phyloP scores from a whole-genome alignment of 2,797 vertebrate species.

The Macropodus opercularis region DNA sequence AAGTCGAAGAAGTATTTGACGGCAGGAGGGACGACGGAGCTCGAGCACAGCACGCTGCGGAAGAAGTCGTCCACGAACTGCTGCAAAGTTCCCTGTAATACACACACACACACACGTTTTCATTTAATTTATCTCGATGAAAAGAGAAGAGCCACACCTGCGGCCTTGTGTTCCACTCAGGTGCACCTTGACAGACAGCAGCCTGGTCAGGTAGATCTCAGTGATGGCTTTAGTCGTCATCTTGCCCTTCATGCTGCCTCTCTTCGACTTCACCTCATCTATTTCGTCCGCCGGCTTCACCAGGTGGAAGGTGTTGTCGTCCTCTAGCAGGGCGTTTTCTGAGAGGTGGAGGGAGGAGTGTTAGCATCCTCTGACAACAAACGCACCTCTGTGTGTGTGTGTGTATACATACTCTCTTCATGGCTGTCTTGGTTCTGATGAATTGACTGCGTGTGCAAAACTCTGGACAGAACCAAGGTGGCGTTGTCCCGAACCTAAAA shows the following conservation, averaged over 20 bases:
- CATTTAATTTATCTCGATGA: no score
- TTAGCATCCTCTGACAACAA: neutral
- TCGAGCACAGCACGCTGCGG: constrained; percentile 90
- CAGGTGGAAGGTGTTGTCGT: constrained; percentile 96
- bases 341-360: neutral
- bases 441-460: constrained; percentile 89
- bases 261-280: constrained; percentile 93
- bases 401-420: constrained; percentile 88
- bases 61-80: constrained; percentile 98
- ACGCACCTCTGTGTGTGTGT: constrained; percentile 5
- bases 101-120: constrained; percentile 10
- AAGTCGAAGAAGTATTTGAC: constrained; percentile 99
- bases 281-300: constrained; percentile 91
- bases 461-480: constrained; percentile 92
- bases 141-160: no score
- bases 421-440: constrained; percentile 94
- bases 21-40: constrained; percentile 89
- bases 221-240: constrained; percentile 98
- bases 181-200: constrained; percentile 94
- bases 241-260: constrained; percentile 96
- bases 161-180: no score
- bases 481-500: constrained; percentile 93
- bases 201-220: constrained; percentile 96
- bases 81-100: constrained; percentile 92
- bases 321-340: constrained; percentile 93